Conservation (phyloP, 2,888 invertebrate genomes). For the Amorpha juglandis region DNA sequence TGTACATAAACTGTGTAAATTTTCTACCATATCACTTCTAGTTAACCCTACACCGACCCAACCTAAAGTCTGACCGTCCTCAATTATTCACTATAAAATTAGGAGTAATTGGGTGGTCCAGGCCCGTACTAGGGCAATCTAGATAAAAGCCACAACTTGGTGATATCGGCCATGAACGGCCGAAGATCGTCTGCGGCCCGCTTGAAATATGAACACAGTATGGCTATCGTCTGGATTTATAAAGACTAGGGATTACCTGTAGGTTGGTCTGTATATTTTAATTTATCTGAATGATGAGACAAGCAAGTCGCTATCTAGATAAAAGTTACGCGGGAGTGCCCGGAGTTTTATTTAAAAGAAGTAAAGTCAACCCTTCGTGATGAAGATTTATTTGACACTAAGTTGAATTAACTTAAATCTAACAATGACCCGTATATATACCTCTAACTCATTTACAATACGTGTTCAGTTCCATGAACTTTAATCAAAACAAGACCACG, state of each 20-base stretch:
- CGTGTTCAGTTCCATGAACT: too few species aligned
- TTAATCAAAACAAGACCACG: too few species aligned
- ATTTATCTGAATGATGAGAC: background rate
- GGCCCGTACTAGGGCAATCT: slow-evolving; percentile 55
- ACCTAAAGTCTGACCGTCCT: slow-evolving; percentile 32
- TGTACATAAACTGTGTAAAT: too few species aligned
- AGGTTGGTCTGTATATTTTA: background rate
- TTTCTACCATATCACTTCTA: background rate
- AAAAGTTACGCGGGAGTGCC: too few species aligned
- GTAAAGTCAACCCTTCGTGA: too few species aligned
- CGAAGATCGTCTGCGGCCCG: slow-evolving; percentile 35
- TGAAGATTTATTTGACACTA: too few species aligned
- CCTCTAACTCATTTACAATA: too few species aligned
- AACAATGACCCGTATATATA: too few species aligned
- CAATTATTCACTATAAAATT: slow-evolving; percentile 66
- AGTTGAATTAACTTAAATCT: too few species aligned
- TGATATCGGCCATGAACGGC: slow-evolving; percentile 41
- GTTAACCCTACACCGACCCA: slow-evolving; percentile 5
- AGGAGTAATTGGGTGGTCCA: slow-evolving; percentile 59
- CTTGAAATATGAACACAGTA: slow-evolving; percentile 41
- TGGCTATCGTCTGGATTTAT: background rate
- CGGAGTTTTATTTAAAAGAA: too few species aligned
- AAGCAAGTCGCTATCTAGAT: too few species aligned
- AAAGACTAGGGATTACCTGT: background rate
- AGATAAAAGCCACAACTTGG: slow-evolving; percentile 59